A percentile compares a stretch with the other conserved stretches of the same genome.
Evolutionary conservation across 2,888 invertebrate genomes (phyloP).

Genomic region (Drosophila nr. fundita): DNA sequence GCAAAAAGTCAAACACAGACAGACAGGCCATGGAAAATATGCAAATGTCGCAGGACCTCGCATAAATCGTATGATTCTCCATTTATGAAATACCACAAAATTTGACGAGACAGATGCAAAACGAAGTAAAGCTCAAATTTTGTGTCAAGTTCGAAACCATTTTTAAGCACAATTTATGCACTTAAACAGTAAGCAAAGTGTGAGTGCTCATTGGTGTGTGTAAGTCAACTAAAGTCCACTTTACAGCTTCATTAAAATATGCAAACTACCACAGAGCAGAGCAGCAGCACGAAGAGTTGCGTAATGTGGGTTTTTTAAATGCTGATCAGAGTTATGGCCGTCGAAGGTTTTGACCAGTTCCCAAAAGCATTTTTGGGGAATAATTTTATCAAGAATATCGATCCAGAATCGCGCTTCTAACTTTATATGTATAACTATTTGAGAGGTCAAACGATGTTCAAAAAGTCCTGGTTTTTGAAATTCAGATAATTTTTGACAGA

Average conservation of each 20-base stretch:
- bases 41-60: slow-evolving; percentile 66
- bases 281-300: not conserved
- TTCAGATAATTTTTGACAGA: not conserved
- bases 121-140: slow-evolving; percentile 35
- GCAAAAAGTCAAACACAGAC: slow-evolving; percentile 14
- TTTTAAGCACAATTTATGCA: slow-evolving; percentile 54
- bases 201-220: not conserved
- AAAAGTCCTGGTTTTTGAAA: not conserved
- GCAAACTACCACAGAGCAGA: slow-evolving; percentile 29
- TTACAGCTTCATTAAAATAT: slow-evolving; percentile 41
- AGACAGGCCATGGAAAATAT: slow-evolving; percentile 54
- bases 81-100: slow-evolving; percentile 66
- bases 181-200: slow-evolving; percentile 17
- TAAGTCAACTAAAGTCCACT: slow-evolving; percentile 22
- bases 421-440: not conserved
- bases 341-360: too few species aligned
- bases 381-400: not conserved
- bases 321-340: too few species aligned
- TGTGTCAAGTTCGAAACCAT: slow-evolving; percentile 46
- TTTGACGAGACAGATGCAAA: slow-evolving; percentile 49
- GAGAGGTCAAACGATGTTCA: not conserved
- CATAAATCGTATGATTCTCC: slow-evolving; percentile 70
- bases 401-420: not conserved
- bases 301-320: not conserved
- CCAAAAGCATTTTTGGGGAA: not conserved